Evolutionary conservation across 23 tunicate species (phyloP).

Genomic region (Diplosoma virens): DNA sequence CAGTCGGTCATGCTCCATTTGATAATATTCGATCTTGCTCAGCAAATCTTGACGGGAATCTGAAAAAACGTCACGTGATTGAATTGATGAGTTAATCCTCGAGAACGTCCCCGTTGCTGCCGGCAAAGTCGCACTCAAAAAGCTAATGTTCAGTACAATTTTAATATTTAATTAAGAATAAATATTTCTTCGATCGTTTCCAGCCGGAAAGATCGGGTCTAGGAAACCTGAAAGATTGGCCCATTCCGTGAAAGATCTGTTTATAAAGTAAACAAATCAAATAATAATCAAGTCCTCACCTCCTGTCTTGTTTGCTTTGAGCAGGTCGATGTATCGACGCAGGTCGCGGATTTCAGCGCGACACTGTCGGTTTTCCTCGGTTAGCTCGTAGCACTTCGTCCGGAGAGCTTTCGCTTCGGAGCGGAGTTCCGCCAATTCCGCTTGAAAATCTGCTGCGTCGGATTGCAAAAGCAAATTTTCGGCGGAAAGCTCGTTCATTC

Average conservation of each 20-base stretch:
- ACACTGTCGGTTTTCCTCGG: constrained; percentile 75
- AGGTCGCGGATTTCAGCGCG: constrained; percentile 78
- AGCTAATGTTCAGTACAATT: too few species aligned
- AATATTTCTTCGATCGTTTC: too few species aligned
- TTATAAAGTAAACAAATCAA: too few species aligned
- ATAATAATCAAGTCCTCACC: constrained; percentile 55
- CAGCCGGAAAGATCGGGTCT: too few species aligned
- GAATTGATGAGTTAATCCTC: too few species aligned
- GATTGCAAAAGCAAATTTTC: constrained; percentile 87
- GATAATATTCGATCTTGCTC: constrained; percentile 90
- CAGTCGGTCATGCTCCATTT: constrained; percentile 89
- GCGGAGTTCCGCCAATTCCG: constrained; percentile 70
- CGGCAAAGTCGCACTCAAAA: too few species aligned
- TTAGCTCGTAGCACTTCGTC: constrained; percentile 52
- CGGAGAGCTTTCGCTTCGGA: constrained; percentile 69
- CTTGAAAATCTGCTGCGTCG: constrained; percentile 87
- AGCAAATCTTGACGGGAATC: constrained; percentile 83
- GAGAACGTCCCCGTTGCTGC: too few species aligned
- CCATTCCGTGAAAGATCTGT: too few species aligned
- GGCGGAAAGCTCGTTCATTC: constrained; percentile 86
- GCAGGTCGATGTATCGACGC: constrained; percentile 65
- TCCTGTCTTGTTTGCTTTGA: constrained; percentile 51
- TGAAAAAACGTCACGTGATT: constrained; percentile 7
- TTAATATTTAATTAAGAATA: too few species aligned
- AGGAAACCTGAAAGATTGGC: too few species aligned